Base-by-base conservation (phyloP, 1,140 invertebrate species). In the Ips typographus region DNA sequence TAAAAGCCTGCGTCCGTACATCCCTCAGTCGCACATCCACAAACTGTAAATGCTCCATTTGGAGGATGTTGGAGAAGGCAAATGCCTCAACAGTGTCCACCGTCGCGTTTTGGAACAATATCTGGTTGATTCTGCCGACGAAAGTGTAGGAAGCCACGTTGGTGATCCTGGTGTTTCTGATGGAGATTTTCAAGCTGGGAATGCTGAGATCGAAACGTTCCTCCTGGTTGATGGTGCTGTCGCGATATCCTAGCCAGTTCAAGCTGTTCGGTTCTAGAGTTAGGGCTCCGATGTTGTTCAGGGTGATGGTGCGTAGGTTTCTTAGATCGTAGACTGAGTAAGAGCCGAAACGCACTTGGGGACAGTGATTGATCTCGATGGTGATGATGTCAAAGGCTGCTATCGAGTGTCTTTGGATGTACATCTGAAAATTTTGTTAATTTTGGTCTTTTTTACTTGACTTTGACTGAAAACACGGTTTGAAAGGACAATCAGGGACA, bases 1-100 rank as follows among this genome's bases (percentile, higher is more conserved):
- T 93, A 73, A 93, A 91, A 1, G 90, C 86, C 77, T 92, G 89
- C 39, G 85, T 84, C 72, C 91, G 87, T 22, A 91, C 83, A 4
- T 80, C 83, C 39, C 84, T 83, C 36, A 91, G 80, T 1, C 72
- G 75, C 62, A 85, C 85, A 72, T 90, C 83, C 8, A 65, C 75
- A 40, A 88, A 76, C 71, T 84, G 80, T 56, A 89, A 80, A 39
- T 77, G 82, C 71, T 82, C 80, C n/a, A 82, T 81, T 60, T 85
- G 85, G 2, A 82, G 77, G 1, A 91, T 80, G 75, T 88, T 90
- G 60, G 89, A 87, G 76, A 94, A 90, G 0, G 90, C 89, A 76
- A 90, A 92, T 0, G 90, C 85, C 65, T 83, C 83, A 52, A 93
- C 80, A 38, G 83, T 81, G 1, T 85, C 82, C 53, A 93, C 86